Conservation (phyloP, 2,888 invertebrate species). For the Dasypogon diadema region DNA sequence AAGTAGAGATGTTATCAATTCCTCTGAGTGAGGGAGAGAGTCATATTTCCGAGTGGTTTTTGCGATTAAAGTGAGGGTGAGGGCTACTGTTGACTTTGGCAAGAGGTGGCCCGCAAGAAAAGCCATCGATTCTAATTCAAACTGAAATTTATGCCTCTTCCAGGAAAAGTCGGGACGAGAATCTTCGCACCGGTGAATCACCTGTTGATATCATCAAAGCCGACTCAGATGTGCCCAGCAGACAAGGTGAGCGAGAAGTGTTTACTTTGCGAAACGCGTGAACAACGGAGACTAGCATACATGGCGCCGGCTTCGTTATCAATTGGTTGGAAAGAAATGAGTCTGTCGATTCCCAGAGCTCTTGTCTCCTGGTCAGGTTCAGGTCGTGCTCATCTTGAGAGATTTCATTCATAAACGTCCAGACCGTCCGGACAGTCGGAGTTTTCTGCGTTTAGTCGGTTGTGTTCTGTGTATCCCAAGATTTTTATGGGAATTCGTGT, state of each 20-base stretch:
- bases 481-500: neutral
- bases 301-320: conserved; percentile 22
- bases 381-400: conserved; percentile 21
- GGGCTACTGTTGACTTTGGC: too few species aligned
- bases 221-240: neutral
- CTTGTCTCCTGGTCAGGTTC: neutral
- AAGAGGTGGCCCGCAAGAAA: too few species aligned
- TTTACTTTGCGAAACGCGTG: conserved; percentile 50
- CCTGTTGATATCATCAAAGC: conserved; percentile 55
- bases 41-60: too few species aligned
- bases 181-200: conserved; percentile 49
- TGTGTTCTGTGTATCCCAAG: neutral
- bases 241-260: conserved; percentile 41
- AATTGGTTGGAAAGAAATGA: conserved; percentile 44
- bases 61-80: too few species aligned
- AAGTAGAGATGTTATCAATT: too few species aligned
- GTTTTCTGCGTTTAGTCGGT: neutral
- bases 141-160: too few species aligned
- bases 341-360: neutral
- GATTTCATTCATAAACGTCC: conserved; percentile 44
- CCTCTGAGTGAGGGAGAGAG: too few species aligned
- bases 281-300: conserved; percentile 32
- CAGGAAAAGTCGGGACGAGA: neutral
- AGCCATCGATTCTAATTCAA: too few species aligned
- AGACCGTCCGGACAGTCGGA: conserved; percentile 11